Base-by-base conservation (phyloP, 1,140 invertebrate species). In the Maniola jurtina region DNA sequence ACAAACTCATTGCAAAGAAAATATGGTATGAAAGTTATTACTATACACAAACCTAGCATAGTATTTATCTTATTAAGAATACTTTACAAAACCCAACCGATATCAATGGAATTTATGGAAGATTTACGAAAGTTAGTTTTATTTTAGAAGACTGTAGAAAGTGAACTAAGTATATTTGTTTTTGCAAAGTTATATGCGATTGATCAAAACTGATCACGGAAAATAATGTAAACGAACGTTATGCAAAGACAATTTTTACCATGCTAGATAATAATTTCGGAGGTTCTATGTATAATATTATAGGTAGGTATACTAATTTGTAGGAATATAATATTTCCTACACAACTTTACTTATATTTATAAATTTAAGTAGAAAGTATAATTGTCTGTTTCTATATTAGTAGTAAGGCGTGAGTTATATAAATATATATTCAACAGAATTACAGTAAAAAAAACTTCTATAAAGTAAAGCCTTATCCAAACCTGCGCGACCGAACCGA, bases 241-340 rank as follows among this genome's bases (percentile, higher is more conserved):
- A 25, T 25, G 1, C 25, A 4, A 25, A 25, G 25, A 25, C 25
- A 25, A 4, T 25, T 1, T 25, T 25, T 25, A n/a, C n/a, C n/a
- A n/a, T n/a, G n/a, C n/a, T n/a, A n/a, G n/a, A n/a, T n/a, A 1
- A 25, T 25, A 25, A 25, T 25, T 25, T n/a, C n/a, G n/a, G n/a
- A 6, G 6, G 38, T 7, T 40, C 7, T 40, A 9, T 40, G 38
- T 40, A 1, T 40, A 40, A 7, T 40, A 40, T 40, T 9, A 7
- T 5, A 8, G 13, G 5, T 25, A 25, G 42, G 16, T 59, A 59
- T 25, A 45, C 25, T 59, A 42, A 25, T 45, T 45, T 61, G 55
- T 66, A 65, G 60, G 25, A 65, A 65, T 62, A 59, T 59, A 66
- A 59, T 59, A 66, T 64, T 57, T 35, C 13, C 15, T 57, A 14